Evolutionary conservation across 64 coral and sea anemone genomes (phyloP).

Genomic region (Montipora cactus): DNA sequence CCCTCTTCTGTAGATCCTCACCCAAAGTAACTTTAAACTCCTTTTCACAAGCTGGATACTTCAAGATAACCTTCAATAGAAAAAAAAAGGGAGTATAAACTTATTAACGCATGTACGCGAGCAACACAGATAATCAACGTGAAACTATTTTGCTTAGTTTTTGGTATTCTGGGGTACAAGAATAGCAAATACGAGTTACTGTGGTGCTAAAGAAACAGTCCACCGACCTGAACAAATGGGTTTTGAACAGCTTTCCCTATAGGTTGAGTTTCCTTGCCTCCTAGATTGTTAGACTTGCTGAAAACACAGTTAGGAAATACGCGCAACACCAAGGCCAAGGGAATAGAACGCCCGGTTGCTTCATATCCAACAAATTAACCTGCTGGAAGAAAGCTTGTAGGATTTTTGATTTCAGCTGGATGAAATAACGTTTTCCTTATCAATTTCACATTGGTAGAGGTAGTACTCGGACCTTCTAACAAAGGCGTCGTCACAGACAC

Average conservation of each 20-base stretch:
- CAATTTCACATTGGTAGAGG: background rate
- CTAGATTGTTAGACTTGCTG: background rate
- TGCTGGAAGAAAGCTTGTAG: background rate
- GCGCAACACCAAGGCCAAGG: background rate
- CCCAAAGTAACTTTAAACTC: constrained; percentile 8
- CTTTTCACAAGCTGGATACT: constrained; percentile 22
- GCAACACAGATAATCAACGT: background rate
- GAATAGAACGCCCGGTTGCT: background rate
- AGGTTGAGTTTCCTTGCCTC: background rate
- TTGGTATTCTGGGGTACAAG: background rate
- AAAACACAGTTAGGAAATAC: background rate
- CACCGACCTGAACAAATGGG: background rate
- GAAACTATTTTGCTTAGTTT: background rate
- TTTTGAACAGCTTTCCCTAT: background rate
- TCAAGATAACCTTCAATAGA: constrained; percentile 1
- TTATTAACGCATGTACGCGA: background rate
- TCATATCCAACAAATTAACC: too few relatives aligned
- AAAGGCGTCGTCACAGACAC: background rate
- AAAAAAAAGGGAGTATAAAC: background rate
- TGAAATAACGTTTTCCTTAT: background rate
- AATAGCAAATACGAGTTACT: background rate
- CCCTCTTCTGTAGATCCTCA: constrained; percentile 2
- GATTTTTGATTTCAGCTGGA: background rate
- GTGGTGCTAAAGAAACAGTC: background rate
- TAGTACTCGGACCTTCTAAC: background rate